phyloP scores from a whole-genome alignment of 2,888 invertebrate genomes.

The Catonia carolina region DNA sequence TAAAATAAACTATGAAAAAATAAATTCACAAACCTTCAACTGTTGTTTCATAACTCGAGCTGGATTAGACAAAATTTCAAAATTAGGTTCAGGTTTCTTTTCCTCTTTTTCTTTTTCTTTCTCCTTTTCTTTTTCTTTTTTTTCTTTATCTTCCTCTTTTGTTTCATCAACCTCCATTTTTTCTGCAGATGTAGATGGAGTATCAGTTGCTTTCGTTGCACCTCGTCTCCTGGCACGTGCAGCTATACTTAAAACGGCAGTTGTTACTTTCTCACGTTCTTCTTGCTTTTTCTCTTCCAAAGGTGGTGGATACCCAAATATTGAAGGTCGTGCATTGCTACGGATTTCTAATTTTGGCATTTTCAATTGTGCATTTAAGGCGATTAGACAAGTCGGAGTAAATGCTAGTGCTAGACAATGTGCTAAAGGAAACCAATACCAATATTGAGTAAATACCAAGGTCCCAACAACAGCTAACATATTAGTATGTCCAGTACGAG shows the following conservation, averaged over 20 bases:
- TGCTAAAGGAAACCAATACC: constrained; percentile 99
- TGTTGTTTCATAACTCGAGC: constrained; percentile 89
- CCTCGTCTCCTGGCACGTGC: constrained; percentile 82
- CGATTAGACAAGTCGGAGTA: constrained; percentile 92
- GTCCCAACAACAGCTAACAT: constrained; percentile 96
- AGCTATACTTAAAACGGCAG: constrained; percentile 94
- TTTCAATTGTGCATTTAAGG: constrained; percentile 84
- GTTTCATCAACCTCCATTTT: constrained; percentile 74
- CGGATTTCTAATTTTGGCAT: constrained; percentile 90
- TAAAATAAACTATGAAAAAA: too few species aligned
- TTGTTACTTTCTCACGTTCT: constrained; percentile 94
- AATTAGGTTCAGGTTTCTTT: constrained; percentile 87
- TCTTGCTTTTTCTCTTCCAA: constrained; percentile 98
- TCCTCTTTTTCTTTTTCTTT: constrained; percentile 49
- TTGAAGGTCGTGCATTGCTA: constrained; percentile 89
- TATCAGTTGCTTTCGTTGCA: constrained; percentile 51
- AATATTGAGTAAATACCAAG: constrained; percentile 96
- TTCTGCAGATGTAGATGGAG: constrained; percentile 42
- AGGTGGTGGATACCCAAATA: constrained; percentile 94
- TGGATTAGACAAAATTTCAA: constrained; percentile 90
- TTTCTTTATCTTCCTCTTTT: constrained; percentile 44
- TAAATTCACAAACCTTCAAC: constrained; percentile 55
- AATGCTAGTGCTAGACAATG: constrained; percentile 94
- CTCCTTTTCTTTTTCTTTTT: constrained; percentile 42
- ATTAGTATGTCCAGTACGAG: constrained; percentile 94